Evolutionary conservation across 2,113 vertebrate genomes (phyloP), one percentile per base, ranked within the genome.

Genomic region (Haemorhous mexicanus): DNA sequence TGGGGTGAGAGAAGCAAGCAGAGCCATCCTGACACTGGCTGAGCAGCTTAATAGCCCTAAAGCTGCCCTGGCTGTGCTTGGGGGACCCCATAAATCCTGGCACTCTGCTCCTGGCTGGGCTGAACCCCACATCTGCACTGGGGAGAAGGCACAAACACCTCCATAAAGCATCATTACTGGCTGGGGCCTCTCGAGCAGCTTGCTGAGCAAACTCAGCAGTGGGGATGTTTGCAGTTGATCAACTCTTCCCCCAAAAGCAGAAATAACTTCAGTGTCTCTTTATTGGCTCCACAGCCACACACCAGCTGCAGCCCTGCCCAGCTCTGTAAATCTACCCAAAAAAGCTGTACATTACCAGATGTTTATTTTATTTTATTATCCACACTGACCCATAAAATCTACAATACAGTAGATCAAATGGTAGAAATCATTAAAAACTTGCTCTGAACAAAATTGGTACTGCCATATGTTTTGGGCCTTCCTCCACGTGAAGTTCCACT

Each of bases 291-390:
- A 83, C 77, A 94, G 78, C 47, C 80, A 78, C 78, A 35, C 73
- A 37, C 39, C 0, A 30, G 28, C 93, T 89, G 88, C 88, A 66
- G 63, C 85, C 82, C 86, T 87, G 81, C 94, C 90, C 9, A 3
- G 41, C 73, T 89, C 93, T 87, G 46, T 90, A 93, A 92, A 96
- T 94, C 92, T 39, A 55, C 56, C 92, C 87, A 94, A 93, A 83
- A 96, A 86, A 92, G 83, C 88, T 94, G 56, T 84, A 93, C 76
- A 24, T 96, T 90, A 93, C 96, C 94, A 96, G 92, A 96, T 94
- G 93, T 89, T 95, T 96, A 75, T 80, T 94, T 95, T 89, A 90
- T 70, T 95, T 89, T 94, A 91, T 68, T 70, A 95, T 50, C 88
- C 89, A 81, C 58, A 8, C 70, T 86, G 83, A 89, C 84, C 95